These are phyloP conservation scores for Engraulis encrasicolus DNA, from an alignment of 2,113 vertebrate species.

Conservation along the genomic window DNA sequence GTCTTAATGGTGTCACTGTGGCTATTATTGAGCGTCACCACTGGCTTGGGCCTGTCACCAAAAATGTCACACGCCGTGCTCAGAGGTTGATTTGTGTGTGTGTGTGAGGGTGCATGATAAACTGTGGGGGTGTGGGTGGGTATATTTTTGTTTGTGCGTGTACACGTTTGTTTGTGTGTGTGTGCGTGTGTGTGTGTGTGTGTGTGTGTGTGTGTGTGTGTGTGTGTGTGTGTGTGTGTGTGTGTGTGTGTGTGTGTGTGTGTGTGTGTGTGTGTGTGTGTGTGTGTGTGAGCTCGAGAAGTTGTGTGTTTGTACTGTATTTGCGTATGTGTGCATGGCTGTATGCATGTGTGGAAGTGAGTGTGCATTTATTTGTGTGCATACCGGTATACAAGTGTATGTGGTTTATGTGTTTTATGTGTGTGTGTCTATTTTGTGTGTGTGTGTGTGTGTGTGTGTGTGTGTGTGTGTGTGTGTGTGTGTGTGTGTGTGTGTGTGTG, in stretches of 20 bases:
- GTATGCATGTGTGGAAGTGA: too few species aligned
- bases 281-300: too few species aligned
- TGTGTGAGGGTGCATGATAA: background rate
- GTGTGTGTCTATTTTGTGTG: too few species aligned
- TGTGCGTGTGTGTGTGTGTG: conserved; percentile 33
- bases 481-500: too few species aligned
- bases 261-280: background rate
- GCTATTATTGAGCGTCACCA: conserved; percentile 62
- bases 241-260: background rate
- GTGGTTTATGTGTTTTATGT: too few species aligned
- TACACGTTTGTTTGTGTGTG: conserved; percentile 14
- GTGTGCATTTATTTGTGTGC: too few species aligned
- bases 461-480: too few species aligned
- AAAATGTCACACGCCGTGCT: conserved; percentile 67
- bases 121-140: conserved; percentile 37
- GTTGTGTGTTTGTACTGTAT: too few species aligned
- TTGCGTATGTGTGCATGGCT: too few species aligned
- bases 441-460: too few species aligned
- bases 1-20: conserved; percentile 72
- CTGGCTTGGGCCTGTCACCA: conserved; percentile 59
- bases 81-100: conserved; percentile 20
- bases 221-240: background rate
- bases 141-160: background rate
- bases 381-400: too few species aligned
- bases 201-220: too few species aligned